Evolutionary conservation across 2,797 vertebrate genomes (phyloP), one percentile per base, ranked within the genome.

Genomic region (Morelia viridis): DNA sequence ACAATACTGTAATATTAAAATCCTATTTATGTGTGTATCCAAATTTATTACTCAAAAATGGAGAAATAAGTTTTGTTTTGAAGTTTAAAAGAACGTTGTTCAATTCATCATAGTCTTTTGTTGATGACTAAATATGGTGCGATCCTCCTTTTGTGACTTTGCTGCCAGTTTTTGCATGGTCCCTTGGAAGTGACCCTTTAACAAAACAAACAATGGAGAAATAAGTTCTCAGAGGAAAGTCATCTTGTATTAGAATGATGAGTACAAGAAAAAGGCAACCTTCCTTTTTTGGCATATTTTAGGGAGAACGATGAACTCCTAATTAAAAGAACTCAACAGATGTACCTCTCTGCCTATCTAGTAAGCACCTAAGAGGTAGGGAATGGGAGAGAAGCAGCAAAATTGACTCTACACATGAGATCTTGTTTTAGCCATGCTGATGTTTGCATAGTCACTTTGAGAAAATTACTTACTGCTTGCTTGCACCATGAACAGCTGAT

Each of bases 401-500:
- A 80, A 46, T 11, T 22, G 19, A 46, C 41, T 80, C 41, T 46
- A 80, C 3, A 9, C 41, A 46, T 41, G 41, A 3, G 41, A 41
- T 41, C 41, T 41, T 41, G 3, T 41, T 41, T 41, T 41, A 41
- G 24, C 10, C 13, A 12, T 10, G 31, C 10, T 57, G 28, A 58
- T 31, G 62, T 53, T 91, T 86, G 19, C 56, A 92, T 2, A 0
- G 0, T 8, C 35, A 2, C 24, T 19, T 12, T 4, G 13, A 31
- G 85, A 86, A 83, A 22, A 31, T 6, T 64, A 98, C 99, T 99
- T 96, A 99, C 99, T 85, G 99, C 99, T 97, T 98, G 98, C 97
- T 99, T 99, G 97, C 99, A 99, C 99, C 99, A 99, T 61, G 99
- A 99, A 93, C 99, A 99, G 94, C 99, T 99, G 98, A 99, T 99